Base-by-base conservation (phyloP, 2,888 invertebrate genomes). In the Harpalus rubripes region DNA sequence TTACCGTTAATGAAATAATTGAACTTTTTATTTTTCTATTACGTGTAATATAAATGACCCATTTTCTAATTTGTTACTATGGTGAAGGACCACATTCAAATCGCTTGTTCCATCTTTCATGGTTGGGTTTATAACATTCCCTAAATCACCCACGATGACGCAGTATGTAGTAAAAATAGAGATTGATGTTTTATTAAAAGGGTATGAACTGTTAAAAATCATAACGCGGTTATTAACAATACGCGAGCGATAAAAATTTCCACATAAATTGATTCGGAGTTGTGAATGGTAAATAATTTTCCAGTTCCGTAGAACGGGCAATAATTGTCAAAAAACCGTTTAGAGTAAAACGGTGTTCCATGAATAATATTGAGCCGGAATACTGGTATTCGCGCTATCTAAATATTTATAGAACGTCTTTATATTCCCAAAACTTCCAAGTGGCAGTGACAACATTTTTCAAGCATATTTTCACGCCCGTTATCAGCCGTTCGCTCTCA, bases 391-490 rank as follows among this genome's bases (percentile, higher is more conserved):
- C 32, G 22, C 16, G 72, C 72, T 74, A 74, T 74, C 72, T 74
- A 44, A 74, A 74, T 74, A 74, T 74, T 74, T 74, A 44, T 44
- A 74, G 72, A 74, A 44, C 72, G 72, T 74, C 72, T 74, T 74
- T 74, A 72, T 72, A 74, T 74, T 74, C 18, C 44, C 72, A 44
- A 74, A 74, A 44, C 72, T 44, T 74, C 44, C 44, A 81, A 81
- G 81, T 81, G 26, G 58, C 52, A 81, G 15, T 63, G 63, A 81
- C 81, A 81, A 61, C 63, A 81, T 81, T 81, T 81, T 80, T 81
- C 26, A 44, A 80, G 65, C 63, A 81, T 61, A 80, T 63, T 81
- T 61, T 63, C 26, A 44, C 44, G n/a, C 10, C 61, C 81, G 52
- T 81, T 81, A 63, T 81, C 63, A 61, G 44, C 39, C 61, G 81